phyloP scores from a whole-genome alignment of 2,113 vertebrate genomes.

The Psilopsiagon aurifrons region DNA sequence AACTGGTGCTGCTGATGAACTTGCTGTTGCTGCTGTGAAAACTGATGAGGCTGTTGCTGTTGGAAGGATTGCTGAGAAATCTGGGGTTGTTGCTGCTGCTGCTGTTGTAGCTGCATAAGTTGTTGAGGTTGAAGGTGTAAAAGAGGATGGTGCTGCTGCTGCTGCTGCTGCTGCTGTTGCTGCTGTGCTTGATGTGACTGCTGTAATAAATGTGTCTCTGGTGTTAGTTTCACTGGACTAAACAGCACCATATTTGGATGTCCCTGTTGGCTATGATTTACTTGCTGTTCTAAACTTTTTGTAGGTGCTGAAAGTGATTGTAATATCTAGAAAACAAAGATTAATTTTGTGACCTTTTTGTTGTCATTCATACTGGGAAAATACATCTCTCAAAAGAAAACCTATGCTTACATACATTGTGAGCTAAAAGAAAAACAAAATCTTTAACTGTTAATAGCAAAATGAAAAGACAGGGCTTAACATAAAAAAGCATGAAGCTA shows the following conservation, averaged over 20 bases:
- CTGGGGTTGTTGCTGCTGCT: slow-evolving; percentile 77
- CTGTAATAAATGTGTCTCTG: slow-evolving; percentile 83
- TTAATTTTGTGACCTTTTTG: slow-evolving; percentile 38
- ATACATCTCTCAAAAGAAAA: background rate
- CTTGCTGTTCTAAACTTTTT: slow-evolving; percentile 88
- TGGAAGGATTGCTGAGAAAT: slow-evolving; percentile 74
- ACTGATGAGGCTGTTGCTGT: slow-evolving; percentile 75
- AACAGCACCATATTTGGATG: slow-evolving; percentile 80
- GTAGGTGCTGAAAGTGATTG: slow-evolving; percentile 89
- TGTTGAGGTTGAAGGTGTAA: slow-evolving; percentile 83
- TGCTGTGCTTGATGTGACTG: slow-evolving; percentile 79
- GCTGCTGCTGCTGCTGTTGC: slow-evolving; percentile 70
- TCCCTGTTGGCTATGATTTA: slow-evolving; percentile 82
- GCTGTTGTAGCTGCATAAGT: slow-evolving; percentile 77
- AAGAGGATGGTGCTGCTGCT: slow-evolving; percentile 75
- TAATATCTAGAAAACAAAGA: slow-evolving; percentile 82
- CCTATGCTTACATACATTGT: background rate
- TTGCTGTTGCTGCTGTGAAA: slow-evolving; percentile 70
- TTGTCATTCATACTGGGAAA: slow-evolving; percentile 23
- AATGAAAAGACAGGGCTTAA: background rate
- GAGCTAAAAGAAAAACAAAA: background rate
- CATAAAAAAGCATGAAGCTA: background rate
- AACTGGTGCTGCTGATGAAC: slow-evolving; percentile 73
- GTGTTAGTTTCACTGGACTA: slow-evolving; percentile 74
- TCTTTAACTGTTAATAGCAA: background rate